Evolutionary conservation across 1,140 invertebrate genomes (phyloP).

Genomic region (Asbolus verrucosus): DNA sequence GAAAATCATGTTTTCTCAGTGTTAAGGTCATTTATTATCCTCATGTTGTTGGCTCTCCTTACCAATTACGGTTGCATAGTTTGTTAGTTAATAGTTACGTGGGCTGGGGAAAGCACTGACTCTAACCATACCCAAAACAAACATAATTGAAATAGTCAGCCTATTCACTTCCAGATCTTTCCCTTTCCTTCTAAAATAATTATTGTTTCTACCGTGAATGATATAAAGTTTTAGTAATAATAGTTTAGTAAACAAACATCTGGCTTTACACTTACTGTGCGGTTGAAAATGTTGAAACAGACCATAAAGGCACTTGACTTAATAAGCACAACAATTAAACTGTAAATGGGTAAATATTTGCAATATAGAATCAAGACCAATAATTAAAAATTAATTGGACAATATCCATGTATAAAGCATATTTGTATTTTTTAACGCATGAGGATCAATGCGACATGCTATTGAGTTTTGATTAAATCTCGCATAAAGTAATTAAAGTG

Average conservation of each 20-base stretch:
- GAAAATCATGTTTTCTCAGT: constrained; percentile 1
- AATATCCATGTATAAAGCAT: no score
- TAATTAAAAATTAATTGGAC: no score
- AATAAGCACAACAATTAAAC: background rate
- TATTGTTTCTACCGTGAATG: background rate
- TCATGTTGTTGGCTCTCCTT: background rate
- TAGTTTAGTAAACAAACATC: background rate
- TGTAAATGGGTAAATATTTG: no score
- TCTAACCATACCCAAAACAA: background rate
- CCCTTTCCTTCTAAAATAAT: background rate
- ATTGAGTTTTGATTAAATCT: no score
- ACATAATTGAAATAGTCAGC: constrained; percentile 6
- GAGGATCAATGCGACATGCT: no score
- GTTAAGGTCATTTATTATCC: background rate
- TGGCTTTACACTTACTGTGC: background rate
- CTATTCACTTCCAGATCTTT: background rate
- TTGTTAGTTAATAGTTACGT: constrained; percentile 5
- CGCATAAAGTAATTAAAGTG: no score
- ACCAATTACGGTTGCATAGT: constrained; percentile 8
- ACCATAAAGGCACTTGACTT: background rate
- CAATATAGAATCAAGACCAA: no score
- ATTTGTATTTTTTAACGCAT: no score
- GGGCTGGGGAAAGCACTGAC: background rate
- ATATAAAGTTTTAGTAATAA: background rate
- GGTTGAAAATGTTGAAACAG: background rate